These are phyloP conservation scores for Siniperca scherzeri DNA, from an alignment of 2,797 vertebrate genomes.

Conservation along the genomic window DNA sequence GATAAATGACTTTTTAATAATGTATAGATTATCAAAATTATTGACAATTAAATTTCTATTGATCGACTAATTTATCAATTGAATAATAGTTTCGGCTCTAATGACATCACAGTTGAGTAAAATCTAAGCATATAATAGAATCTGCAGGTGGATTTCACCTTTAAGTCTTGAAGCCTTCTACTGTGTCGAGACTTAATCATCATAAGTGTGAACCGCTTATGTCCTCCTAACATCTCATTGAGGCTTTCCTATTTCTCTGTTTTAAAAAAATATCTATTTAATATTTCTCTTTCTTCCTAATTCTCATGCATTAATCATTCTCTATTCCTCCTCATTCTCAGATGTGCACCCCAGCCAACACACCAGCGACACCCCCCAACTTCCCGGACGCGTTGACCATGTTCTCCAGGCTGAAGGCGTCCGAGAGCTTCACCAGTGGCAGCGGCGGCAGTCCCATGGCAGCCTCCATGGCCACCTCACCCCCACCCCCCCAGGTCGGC, in stretches of 20 bases:
- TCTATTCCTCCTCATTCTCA: conserved; percentile 66
- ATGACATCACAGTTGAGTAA: too few species aligned
- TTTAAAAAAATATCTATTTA: neutral
- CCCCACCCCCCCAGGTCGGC: conserved; percentile 87
- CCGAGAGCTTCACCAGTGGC: conserved; percentile 93
- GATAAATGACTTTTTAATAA: too few species aligned
- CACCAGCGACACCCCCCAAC: conserved; percentile 96
- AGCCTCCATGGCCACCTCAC: conserved; percentile 91
- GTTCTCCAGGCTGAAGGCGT: conserved; percentile 98
- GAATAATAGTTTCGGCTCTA: too few species aligned
- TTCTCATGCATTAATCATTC: neutral
- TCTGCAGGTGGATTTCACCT: too few species aligned
- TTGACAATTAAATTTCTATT: too few species aligned
- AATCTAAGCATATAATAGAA: too few species aligned
- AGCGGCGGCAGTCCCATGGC: conserved; percentile 89
- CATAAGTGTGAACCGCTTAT: too few species aligned
- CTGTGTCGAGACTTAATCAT: too few species aligned
- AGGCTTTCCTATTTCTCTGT: neutral
- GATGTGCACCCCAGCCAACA: conserved; percentile 99
- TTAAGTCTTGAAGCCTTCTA: too few species aligned
- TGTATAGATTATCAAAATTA: too few species aligned
- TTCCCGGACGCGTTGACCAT: conserved; percentile 97
- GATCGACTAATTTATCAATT: too few species aligned
- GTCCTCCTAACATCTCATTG: neutral
- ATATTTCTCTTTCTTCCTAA: neutral